phyloP scores from a whole-genome alignment of 2,113 vertebrate genomes.

The Chaenocephalus aceratus region DNA sequence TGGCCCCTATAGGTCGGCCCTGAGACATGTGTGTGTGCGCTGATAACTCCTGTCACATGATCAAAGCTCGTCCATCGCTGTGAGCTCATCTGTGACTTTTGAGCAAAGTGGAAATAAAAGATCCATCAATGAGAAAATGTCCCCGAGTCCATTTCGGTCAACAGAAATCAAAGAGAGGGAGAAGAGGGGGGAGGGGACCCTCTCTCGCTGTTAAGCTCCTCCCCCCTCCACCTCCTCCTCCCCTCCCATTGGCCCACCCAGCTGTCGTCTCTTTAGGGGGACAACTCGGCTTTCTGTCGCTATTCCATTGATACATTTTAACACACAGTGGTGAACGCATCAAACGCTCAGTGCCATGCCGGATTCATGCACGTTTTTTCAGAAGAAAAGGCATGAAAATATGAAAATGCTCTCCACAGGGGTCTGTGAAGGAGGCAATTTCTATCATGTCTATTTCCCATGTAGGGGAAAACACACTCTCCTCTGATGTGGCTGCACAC shows the following conservation, averaged over 20 bases:
- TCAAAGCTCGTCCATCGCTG: conserved; percentile 76
- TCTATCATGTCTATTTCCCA: conserved; percentile 77
- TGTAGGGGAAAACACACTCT: conserved; percentile 67
- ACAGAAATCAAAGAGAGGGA: conserved; percentile 70
- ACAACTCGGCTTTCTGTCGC: conserved; percentile 67
- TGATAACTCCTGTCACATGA: conserved; percentile 72
- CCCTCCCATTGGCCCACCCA: conserved; percentile 66
- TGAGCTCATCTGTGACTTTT: conserved; percentile 62
- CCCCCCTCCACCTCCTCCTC: conserved; percentile 51
- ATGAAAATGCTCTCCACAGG: conserved; percentile 84
- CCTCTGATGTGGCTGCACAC: conserved; percentile 77
- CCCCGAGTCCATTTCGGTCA: conserved; percentile 70
- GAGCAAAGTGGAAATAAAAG: conserved; percentile 68
- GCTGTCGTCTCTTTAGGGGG: conserved; percentile 63
- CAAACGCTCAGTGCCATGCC: conserved; percentile 66
- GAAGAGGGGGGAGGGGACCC: conserved; percentile 38
- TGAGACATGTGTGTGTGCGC: conserved; percentile 47
- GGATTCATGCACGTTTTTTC: conserved; percentile 67
- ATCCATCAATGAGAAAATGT: conserved; percentile 59
- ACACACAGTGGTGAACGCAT: conserved; percentile 67
- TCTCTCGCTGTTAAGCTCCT: conserved; percentile 50
- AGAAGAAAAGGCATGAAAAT: conserved; percentile 82
- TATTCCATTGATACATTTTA: conserved; percentile 75
- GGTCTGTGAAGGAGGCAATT: conserved; percentile 80
- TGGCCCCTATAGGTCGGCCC: conserved; percentile 41